Conservation (phyloP, 2,797 vertebrate genomes). For the Cryptoprocta ferox region DNA sequence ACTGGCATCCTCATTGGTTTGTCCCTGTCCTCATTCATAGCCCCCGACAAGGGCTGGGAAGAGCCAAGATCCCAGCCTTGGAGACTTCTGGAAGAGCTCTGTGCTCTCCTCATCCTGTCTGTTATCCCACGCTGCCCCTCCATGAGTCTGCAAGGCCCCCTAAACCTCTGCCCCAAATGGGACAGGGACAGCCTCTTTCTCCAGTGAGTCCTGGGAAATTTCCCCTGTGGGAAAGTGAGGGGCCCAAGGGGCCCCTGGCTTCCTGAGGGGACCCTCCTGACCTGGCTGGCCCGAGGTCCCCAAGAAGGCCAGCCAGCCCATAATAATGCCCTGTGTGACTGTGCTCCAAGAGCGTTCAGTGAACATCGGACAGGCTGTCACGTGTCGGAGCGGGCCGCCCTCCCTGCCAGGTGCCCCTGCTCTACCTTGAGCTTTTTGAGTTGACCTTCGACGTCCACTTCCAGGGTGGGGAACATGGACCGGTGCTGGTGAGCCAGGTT, state of each 20-base stretch:
- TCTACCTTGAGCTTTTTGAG: conserved; percentile 95
- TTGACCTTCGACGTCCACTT: conserved; percentile 94
- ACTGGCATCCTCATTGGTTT: rapidly evolving
- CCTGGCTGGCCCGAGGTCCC: neutral
- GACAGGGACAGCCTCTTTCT: neutral
- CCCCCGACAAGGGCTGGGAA: neutral
- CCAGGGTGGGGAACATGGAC: conserved; percentile 95
- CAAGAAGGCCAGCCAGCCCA: rapidly evolving
- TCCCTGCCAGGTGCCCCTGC: neutral
- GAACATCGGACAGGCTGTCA: rapidly evolving
- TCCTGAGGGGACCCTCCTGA: neutral
- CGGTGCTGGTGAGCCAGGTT: conserved; percentile 96
- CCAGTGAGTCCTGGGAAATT: rapidly evolving
- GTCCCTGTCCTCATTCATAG: neutral
- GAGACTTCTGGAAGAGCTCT: neutral
- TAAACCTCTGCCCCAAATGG: too few relatives aligned
- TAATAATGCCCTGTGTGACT: rapidly evolving
- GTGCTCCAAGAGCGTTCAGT: rapidly evolving
- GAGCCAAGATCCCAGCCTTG: neutral
- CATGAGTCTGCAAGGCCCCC: neutral
- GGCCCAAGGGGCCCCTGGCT: neutral
- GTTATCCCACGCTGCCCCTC: neutral
- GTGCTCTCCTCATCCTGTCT: neutral
- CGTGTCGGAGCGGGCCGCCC: neutral
- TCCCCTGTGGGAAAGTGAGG: neutral